Evolutionary conservation across 2,888 invertebrate species (phyloP).

Genomic region (Galerucella pusilla): DNA sequence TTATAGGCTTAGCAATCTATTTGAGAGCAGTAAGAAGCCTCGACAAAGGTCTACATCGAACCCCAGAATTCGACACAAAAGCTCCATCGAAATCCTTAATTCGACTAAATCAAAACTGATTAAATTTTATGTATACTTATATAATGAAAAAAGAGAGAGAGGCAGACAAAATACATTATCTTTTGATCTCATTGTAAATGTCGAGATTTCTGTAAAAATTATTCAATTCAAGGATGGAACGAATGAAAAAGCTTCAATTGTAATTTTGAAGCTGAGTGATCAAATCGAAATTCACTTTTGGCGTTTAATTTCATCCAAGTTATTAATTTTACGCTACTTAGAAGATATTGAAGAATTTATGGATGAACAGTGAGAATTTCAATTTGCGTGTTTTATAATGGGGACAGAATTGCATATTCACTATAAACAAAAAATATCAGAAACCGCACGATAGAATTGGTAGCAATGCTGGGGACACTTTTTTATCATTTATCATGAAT

Average conservation of each 20-base stretch:
- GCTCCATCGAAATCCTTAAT: not conserved
- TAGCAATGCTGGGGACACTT: too few species aligned
- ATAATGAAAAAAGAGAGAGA: constrained; percentile 1
- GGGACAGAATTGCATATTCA: too few species aligned
- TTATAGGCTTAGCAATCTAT: not conserved
- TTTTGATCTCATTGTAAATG: not conserved
- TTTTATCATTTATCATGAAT: too few species aligned
- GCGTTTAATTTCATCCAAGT: not conserved
- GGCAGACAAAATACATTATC: not conserved
- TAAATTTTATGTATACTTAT: constrained; percentile 4
- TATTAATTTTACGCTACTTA: too few species aligned
- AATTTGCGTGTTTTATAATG: too few species aligned
- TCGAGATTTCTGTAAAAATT: not conserved
- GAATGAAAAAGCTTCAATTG: not conserved
- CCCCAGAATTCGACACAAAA: constrained; percentile 4
- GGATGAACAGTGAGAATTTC: too few species aligned
- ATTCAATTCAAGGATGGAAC: not conserved
- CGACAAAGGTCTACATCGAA: not conserved
- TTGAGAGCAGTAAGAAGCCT: not conserved
- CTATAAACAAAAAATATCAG: too few species aligned
- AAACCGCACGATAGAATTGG: too few species aligned
- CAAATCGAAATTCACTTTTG: not conserved
- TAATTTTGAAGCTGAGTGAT: not conserved
- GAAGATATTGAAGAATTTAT: too few species aligned
- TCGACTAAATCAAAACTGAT: not conserved